phyloP scores from a whole-genome alignment of 2,113 vertebrate species.

The Danionella cerebrum region DNA sequence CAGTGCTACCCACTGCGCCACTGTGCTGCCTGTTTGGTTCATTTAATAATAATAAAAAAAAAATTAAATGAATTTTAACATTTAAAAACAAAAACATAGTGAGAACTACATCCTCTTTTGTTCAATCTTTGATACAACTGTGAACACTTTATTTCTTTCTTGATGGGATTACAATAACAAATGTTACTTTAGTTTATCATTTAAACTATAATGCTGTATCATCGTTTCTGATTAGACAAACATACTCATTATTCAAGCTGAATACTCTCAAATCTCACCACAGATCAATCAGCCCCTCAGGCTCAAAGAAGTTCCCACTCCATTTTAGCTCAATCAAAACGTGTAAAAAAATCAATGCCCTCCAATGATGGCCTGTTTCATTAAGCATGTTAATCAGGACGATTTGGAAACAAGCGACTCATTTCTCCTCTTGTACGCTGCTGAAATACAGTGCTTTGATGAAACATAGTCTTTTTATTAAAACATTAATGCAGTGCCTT shows the following conservation, averaged over 20 bases:
- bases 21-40: too few species aligned
- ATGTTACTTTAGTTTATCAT: too few species aligned
- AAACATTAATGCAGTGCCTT: conserved; percentile 48
- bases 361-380: conserved; percentile 83
- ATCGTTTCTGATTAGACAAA: conserved; percentile 51
- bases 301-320: conserved; percentile 83
- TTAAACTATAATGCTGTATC: not conserved
- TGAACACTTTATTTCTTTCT: too few species aligned
- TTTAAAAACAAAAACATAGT: too few species aligned
- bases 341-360: conserved; percentile 85
- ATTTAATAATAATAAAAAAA: too few species aligned
- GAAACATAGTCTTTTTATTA: too few species aligned
- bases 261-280: conserved; percentile 80
- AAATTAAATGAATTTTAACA: too few species aligned
- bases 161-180: too few species aligned
- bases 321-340: conserved; percentile 93
- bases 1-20: too few species aligned
- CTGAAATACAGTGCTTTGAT: not conserved
- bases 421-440: conserved; percentile 38
- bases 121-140: too few species aligned
- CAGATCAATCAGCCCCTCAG: conserved; percentile 82
- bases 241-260: conserved; percentile 84
- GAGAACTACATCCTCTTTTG: too few species aligned
- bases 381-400: conserved; percentile 81
- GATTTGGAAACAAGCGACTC: conserved; percentile 41